Percentiles rank a stretch among this genome's conserved stretches.
These are phyloP conservation scores for Phengaris alcon DNA, from an alignment of 2,888 invertebrate genomes.

Conservation along the genomic window DNA sequence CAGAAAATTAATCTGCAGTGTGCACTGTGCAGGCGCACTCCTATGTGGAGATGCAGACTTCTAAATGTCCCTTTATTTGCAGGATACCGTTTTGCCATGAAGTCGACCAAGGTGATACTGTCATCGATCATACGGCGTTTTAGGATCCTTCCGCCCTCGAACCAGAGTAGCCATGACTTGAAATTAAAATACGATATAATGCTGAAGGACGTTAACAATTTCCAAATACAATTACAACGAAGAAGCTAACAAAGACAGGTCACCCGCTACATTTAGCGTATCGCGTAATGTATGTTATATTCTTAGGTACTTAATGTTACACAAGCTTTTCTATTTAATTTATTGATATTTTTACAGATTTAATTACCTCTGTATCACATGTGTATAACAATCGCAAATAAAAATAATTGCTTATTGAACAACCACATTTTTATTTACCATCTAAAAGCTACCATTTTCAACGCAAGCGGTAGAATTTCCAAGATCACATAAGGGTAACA, in stretches of 20 bases:
- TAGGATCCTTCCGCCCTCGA: not conserved
- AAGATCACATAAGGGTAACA: no score
- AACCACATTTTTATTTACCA: not conserved
- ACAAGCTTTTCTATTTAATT: conserved; percentile 18
- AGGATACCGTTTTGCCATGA: conserved; percentile 19
- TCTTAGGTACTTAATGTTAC: not conserved
- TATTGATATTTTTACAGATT: not conserved
- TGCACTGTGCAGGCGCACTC: no score
- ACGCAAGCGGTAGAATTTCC: no score
- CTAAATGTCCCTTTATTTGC: not conserved
- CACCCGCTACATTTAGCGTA: no score
- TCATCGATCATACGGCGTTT: conserved; percentile 6
- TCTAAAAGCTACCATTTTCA: no score
- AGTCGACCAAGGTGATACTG: not conserved
- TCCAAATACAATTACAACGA: conserved; percentile 7
- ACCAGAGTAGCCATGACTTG: not conserved
- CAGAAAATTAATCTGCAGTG: no score
- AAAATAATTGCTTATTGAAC: not conserved
- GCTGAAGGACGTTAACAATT: conserved; percentile 16
- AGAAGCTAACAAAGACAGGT: not conserved
- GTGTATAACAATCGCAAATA: not conserved
- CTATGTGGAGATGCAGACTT: not conserved
- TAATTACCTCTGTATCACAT: no score
- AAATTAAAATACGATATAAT: conserved; percentile 8
- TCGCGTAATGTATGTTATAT: not conserved